phyloP scores from a whole-genome alignment of 2,113 vertebrate species.

The Cynoglossus semilaevis region DNA sequence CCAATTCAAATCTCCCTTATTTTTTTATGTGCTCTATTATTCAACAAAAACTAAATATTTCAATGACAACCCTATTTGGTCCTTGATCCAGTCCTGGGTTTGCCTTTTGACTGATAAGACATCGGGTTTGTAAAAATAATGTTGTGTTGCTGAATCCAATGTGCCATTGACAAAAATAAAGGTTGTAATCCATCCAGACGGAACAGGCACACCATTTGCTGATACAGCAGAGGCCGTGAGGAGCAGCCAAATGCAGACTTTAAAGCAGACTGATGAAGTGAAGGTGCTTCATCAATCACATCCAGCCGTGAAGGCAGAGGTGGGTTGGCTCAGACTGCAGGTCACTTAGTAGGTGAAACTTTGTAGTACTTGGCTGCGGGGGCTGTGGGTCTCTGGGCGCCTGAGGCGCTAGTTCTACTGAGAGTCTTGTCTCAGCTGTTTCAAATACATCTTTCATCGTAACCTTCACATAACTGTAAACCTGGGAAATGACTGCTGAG shows the following conservation, averaged over 20 bases:
- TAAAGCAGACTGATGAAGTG: not conserved
- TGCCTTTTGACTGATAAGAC: not conserved
- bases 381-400: not conserved
- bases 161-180: not conserved
- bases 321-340: not conserved
- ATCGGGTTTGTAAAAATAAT: not conserved
- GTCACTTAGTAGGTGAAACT: not conserved
- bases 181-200: not conserved
- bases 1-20: no score
- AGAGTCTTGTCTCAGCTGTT: not conserved
- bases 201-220: not conserved
- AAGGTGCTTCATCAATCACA: not conserved
- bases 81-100: no score
- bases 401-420: not conserved
- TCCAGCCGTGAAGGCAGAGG: not conserved
- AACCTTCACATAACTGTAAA: not conserved
- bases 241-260: not conserved
- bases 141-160: not conserved
- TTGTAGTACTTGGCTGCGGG: not conserved
- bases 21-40: no score
- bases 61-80: no score
- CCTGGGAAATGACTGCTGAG: not conserved
- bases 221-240: not conserved
- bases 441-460: not conserved
- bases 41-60: no score